These are phyloP conservation scores for Myiagra hebetior DNA, from an alignment of 2,113 vertebrate species.

Conservation along the genomic window DNA sequence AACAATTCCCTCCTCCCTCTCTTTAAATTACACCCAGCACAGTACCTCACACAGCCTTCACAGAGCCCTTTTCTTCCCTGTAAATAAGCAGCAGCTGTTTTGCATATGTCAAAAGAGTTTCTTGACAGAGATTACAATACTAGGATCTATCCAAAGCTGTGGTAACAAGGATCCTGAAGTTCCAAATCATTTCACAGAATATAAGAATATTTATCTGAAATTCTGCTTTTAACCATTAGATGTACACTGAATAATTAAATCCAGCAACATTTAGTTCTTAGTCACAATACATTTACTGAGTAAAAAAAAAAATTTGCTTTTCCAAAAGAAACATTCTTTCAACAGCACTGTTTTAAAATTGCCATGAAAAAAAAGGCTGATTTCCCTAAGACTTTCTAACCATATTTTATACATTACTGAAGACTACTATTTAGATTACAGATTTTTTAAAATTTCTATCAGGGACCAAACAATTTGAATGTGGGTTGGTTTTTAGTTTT, in stretches of 20 bases:
- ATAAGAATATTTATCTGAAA: not conserved
- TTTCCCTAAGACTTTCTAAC: not conserved
- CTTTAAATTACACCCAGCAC: not conserved
- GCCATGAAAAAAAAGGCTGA: not conserved
- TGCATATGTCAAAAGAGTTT: not conserved
- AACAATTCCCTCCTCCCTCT: not conserved
- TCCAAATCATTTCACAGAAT: not conserved
- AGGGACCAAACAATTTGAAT: not conserved
- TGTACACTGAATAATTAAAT: not conserved
- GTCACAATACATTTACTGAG: not conserved
- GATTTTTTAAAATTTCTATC: not conserved
- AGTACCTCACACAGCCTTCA: not conserved
- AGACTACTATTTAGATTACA: not conserved
- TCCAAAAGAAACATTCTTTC: not conserved
- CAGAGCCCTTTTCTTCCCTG: not conserved
- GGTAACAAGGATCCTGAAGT: not conserved
- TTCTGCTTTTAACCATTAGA: not conserved
- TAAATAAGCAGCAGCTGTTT: not conserved
- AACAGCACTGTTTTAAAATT: not conserved
- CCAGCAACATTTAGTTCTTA: not conserved
- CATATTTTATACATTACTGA: not conserved
- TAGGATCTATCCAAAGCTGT: not conserved
- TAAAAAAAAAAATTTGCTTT: not conserved
- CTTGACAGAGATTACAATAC: not conserved
- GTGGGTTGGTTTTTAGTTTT: not conserved